A percentile compares a stretch with the other conserved stretches of the same genome.
Conservation (phyloP, 2,888 invertebrate genomes). For the Phoronis australis region DNA sequence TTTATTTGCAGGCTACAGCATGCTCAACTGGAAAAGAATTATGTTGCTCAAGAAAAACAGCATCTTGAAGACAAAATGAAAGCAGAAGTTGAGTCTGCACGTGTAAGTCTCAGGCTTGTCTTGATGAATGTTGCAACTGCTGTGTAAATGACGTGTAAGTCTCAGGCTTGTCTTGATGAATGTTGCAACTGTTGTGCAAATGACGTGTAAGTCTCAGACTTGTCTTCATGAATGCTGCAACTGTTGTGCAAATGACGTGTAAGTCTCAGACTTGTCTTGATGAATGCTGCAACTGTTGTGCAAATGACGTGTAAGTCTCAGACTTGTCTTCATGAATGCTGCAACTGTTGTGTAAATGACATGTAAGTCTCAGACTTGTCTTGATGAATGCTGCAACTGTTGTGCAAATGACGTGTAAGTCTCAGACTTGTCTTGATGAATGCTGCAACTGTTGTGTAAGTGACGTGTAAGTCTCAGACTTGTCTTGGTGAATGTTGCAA, state of each 20-base stretch:
- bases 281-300: neutral
- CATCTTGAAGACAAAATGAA: conserved; percentile 75
- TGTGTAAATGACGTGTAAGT: neutral
- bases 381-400: too few species aligned
- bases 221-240: neutral
- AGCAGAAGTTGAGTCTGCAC: conserved; percentile 61
- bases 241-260: neutral
- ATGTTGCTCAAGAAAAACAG: conserved; percentile 53
- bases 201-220: neutral
- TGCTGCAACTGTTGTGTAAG: too few species aligned
- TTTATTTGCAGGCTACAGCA: conserved; percentile 61
- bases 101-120: conserved; percentile 18
- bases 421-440: too few species aligned
- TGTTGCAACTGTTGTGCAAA: neutral
- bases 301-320: neutral
- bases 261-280: neutral
- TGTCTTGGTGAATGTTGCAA: too few species aligned
- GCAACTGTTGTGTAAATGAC: too few species aligned
- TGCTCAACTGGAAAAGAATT: conserved; percentile 78
- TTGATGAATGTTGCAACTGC: neutral
- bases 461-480: too few species aligned
- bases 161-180: neutral
- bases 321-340: too few species aligned
- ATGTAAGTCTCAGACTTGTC: too few species aligned
- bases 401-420: too few species aligned